A percentile compares a stretch with the other conserved stretches of the same genome.
Conservation (phyloP, 1,140 invertebrate species). For the Cyclina sinensis region DNA sequence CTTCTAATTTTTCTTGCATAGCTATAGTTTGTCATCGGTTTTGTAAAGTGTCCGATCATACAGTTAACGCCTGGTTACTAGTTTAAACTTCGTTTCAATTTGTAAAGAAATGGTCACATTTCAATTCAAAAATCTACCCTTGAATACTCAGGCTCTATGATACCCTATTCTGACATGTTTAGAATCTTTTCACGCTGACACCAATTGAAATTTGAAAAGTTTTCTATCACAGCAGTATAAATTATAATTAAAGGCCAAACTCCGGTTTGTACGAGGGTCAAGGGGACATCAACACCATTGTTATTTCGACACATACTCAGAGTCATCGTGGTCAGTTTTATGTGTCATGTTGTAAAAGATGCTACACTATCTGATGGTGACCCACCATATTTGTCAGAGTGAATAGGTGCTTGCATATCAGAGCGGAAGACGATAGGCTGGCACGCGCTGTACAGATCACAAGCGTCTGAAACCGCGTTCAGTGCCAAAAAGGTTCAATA, state of each 20-base stretch:
- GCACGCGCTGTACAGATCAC: no score
- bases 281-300: constrained; percentile 5
- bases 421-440: no score
- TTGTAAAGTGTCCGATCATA: no score
- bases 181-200: constrained; percentile 23
- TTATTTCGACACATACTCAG: neutral
- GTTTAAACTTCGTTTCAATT: no score
- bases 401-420: neutral
- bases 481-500: no score
- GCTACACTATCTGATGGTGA: neutral
- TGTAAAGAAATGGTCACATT: no score
- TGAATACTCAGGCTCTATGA: no score
- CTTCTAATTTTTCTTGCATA: no score
- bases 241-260: constrained; percentile 24
- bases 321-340: neutral
- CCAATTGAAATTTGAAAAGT: constrained; percentile 32
- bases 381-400: neutral
- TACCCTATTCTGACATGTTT: neutral
- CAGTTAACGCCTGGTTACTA: no score
- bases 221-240: constrained; percentile 3
- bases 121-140: no score
- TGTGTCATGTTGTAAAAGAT: neutral
- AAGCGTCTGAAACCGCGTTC: no score
- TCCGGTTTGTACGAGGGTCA: neutral
- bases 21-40: no score